Evolutionary conservation across 2,113 vertebrate genomes (phyloP), one percentile per base, ranked within the genome.

Genomic region (Morone saxatilis): DNA sequence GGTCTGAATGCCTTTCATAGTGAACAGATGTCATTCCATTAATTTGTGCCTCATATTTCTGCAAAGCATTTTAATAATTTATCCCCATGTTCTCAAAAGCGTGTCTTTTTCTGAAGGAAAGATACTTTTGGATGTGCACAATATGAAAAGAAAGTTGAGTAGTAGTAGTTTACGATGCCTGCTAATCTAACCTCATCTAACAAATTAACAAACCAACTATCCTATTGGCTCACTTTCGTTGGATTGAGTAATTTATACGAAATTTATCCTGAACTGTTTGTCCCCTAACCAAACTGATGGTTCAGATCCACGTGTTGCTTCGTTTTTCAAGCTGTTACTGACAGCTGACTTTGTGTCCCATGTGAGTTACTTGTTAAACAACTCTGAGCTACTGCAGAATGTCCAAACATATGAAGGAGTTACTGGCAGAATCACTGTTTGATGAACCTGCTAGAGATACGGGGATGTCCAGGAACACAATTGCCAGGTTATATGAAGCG

Each of bases 401-500:
- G 50, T 45, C 31, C 48, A 54, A 38, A 51, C 16, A 2, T 31
- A 2, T 1, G 7, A 40, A 25, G 11, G 19, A 47, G 1, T 50
- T 9, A 31, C 4, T 22, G 1, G 25, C 31, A 41, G 50, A 47
- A 45, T 70, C 48, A 11, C 16, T 19, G 31, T 79, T 45, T 69
- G 41, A 4, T 57, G 7, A 76, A 71, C 16, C 71, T 31, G 36
- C n/a, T 6, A 14, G 59, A 67, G 12, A 68, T 67, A 19, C 1
- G 4, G 2, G 43, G 20, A 65, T 16, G 36, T 48, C 74, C 22
- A 7, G 50, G 47, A 59, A 6, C 59, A 11, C 25, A 6, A 50
- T 78, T 38, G 14, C 16, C 68, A 51, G 51, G 61, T 80, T 74
- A 48, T n/a, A 60, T 62, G 73, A 79, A 56, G 53, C 61, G 10